Conservation (phyloP, 2,113 vertebrate species). For the Onychorhynchus coronatus region DNA sequence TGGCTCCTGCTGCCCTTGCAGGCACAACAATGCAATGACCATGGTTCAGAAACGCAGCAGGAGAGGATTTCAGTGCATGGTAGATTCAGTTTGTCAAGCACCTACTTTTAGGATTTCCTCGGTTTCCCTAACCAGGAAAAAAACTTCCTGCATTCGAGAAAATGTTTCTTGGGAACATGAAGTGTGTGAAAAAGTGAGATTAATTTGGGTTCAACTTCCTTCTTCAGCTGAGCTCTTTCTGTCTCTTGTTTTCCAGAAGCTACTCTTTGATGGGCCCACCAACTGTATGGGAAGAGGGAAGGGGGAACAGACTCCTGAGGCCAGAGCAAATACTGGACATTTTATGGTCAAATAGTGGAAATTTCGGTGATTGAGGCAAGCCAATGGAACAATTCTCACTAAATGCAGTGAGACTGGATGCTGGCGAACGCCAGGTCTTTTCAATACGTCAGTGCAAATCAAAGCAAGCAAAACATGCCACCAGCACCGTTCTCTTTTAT, state of each 20-base stretch:
- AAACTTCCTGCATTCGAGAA: background rate
- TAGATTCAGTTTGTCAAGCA: background rate
- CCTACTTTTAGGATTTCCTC: background rate
- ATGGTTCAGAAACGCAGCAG: background rate
- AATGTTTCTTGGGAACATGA: background rate
- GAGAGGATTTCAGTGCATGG: background rate
- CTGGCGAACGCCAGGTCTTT: background rate
- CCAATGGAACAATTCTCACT: background rate
- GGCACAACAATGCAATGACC: accelerated
- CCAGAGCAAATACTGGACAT: background rate
- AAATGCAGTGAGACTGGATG: background rate
- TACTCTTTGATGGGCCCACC: background rate
- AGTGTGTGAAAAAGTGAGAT: background rate
- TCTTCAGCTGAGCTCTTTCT: background rate
- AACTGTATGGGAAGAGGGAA: background rate
- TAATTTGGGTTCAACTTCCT: background rate
- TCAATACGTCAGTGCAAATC: background rate
- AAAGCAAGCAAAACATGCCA: background rate
- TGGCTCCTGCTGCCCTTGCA: accelerated
- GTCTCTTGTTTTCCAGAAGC: background rate
- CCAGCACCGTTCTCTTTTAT: background rate
- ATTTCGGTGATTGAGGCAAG: background rate
- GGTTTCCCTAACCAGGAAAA: background rate
- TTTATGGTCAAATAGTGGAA: background rate
- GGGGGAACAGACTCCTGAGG: accelerated